phyloP scores from a whole-genome alignment of 2,888 invertebrate species.

The Meloe dianella region DNA sequence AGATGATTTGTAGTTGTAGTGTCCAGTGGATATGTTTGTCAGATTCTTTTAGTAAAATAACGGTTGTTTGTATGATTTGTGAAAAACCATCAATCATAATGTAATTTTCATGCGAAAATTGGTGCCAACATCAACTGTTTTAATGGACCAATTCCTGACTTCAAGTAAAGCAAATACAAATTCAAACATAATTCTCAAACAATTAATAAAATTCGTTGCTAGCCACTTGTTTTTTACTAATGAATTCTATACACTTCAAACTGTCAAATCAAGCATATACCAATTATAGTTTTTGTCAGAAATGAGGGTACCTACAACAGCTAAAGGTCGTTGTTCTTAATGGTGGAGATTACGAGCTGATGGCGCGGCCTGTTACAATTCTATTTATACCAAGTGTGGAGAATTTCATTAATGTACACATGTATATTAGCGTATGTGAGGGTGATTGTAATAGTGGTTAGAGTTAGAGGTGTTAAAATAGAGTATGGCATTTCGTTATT shows the following conservation, averaged over 20 bases:
- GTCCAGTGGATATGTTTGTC: neutral
- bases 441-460: conserved; percentile 16
- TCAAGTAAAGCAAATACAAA: conserved; percentile 17
- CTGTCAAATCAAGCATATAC: neutral
- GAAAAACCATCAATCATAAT: conserved; percentile 27
- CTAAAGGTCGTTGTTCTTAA: conserved; percentile 23
- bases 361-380: conserved; percentile 46
- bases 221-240: neutral
- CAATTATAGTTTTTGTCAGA: no score
- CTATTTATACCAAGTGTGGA: conserved; percentile 48
- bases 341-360: conserved; percentile 36
- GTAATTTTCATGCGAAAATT: conserved; percentile 21
- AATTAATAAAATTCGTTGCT: conserved; percentile 17
- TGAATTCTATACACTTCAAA: neutral
- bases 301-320: neutral
- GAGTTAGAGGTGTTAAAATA: conserved; percentile 23
- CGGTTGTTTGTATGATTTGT: conserved; percentile 18
- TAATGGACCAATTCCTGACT: conserved; percentile 12
- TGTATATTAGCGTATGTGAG: conserved; percentile 41
- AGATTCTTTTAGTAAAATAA: neutral
- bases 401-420: conserved; percentile 52
- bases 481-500: conserved; percentile 47
- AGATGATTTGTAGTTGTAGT: neutral
- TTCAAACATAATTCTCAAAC: conserved; percentile 17
- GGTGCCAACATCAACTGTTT: conserved; percentile 12